Conservation (phyloP, 2,797 vertebrate genomes). For the Thripadectes ignobilis region DNA sequence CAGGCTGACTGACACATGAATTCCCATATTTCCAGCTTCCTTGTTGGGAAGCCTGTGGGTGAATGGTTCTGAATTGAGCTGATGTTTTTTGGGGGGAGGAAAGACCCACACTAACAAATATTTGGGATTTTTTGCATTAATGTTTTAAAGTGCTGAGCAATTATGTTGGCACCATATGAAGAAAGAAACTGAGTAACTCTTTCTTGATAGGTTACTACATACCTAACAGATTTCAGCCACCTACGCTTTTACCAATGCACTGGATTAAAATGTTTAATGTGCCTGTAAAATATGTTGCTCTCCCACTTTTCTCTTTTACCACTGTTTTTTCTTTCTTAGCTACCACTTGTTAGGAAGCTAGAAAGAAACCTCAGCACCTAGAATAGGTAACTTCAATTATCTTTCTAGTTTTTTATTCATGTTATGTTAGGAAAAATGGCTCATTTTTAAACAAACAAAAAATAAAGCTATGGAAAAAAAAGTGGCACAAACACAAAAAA, state of each 20-base stretch:
- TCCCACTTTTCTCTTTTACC: not conserved
- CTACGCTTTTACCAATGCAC: not conserved
- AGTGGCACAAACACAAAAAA: not conserved
- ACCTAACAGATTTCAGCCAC: slow-evolving; percentile 19
- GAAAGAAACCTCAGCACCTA: not conserved
- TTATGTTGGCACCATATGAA: not conserved
- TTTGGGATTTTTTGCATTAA: slow-evolving; percentile 11
- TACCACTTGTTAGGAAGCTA: not conserved
- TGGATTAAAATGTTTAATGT: not conserved
- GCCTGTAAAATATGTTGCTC: not conserved
- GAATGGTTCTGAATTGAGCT: not conserved
- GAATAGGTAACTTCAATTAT: not conserved
- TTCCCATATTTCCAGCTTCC: not conserved
- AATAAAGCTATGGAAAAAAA: not conserved
- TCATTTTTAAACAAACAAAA: not conserved
- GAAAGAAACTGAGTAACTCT: not conserved
- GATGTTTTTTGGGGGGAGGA: not conserved
- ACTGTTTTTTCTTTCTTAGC: not conserved
- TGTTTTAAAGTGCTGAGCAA: slow-evolving; percentile 25
- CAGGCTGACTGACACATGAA: not conserved
- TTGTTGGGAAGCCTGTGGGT: not conserved
- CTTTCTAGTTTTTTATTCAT: not conserved
- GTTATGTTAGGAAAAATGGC: not conserved
- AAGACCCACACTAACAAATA: not conserved
- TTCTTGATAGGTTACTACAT: not conserved